These are phyloP conservation scores for Iguana delicatissima DNA, from an alignment of 2,797 vertebrate genomes.

Conservation along the genomic window DNA sequence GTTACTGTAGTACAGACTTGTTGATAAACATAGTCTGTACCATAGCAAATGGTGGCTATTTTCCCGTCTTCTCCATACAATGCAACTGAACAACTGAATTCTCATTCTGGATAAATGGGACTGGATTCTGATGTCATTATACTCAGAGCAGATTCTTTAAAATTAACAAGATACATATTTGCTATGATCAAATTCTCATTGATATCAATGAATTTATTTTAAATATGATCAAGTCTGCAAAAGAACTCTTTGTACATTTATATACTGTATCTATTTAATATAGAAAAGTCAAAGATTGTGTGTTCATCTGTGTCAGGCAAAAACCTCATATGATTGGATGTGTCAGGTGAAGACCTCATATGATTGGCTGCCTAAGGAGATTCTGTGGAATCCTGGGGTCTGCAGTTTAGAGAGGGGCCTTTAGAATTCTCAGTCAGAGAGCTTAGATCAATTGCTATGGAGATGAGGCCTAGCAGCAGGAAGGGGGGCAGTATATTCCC, in stretches of 20 bases:
- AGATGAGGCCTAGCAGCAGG: too few relatives aligned
- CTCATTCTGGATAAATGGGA: neutral
- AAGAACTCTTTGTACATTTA: neutral
- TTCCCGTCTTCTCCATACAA: neutral
- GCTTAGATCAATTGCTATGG: too few relatives aligned
- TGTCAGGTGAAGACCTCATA: too few relatives aligned
- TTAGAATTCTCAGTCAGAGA: too few relatives aligned
- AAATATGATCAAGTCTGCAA: neutral
- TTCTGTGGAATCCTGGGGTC: too few relatives aligned
- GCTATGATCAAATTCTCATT: neutral
- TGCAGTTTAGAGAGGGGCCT: too few relatives aligned
- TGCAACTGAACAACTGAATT: neutral
- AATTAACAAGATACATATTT: neutral
- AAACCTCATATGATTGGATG: too few relatives aligned
- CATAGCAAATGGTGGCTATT: neutral
- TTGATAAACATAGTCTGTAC: neutral
- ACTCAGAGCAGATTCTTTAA: neutral
- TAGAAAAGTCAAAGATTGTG: too few relatives aligned
- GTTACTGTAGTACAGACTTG: neutral
- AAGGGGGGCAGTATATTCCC: too few relatives aligned
- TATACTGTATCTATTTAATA: too few relatives aligned
- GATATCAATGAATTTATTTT: neutral
- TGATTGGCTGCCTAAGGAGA: too few relatives aligned
- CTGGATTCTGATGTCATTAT: neutral
- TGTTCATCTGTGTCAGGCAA: too few relatives aligned